phyloP scores from a whole-genome alignment of 2,888 invertebrate species.

The Heliconius ethilla region DNA sequence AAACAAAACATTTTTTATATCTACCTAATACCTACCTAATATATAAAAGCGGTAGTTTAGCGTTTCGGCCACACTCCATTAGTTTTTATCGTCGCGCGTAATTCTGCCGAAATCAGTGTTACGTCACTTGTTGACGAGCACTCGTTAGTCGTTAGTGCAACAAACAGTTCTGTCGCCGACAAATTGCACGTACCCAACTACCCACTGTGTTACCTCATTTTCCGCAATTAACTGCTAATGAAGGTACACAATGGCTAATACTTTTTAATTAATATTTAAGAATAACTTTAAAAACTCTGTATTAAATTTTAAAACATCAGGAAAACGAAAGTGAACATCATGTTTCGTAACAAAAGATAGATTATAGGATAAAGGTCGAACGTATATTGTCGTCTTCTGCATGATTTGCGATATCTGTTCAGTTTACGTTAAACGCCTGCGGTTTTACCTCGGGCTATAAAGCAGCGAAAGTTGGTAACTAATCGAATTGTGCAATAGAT shows the following conservation, averaged over 20 bases:
- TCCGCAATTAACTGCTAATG: conserved; percentile 55
- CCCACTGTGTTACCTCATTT: conserved; percentile 58
- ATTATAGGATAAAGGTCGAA: not conserved
- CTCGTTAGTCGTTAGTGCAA: conserved; percentile 56
- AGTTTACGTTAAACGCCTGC: not conserved
- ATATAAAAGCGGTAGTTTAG: conserved; percentile 32
- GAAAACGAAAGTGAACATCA: conserved; percentile 2
- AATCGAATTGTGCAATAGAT: conserved; percentile 37
- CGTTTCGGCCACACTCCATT: conserved; percentile 65
- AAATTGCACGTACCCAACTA: conserved; percentile 52
- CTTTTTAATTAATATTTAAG: not conserved
- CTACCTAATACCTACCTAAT: not conserved
- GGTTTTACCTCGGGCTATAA: conserved; percentile 25
- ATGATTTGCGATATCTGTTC: conserved; percentile 22
- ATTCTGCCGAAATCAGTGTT: conserved; percentile 70
- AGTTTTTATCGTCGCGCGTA: conserved; percentile 65
- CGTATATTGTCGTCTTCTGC: conserved; percentile 16
- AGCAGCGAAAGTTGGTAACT: too few species aligned
- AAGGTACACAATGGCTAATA: conserved; percentile 17
- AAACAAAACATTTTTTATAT: too few species aligned
- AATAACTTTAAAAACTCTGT: not conserved
- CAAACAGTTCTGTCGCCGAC: conserved; percentile 49
- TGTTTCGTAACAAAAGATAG: conserved; percentile 11
- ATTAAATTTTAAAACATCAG: not conserved
- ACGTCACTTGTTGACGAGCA: conserved; percentile 55